Evolutionary conservation across 2,797 vertebrate species (phyloP).

Genomic region (Enteromius unitaeniatus): DNA sequence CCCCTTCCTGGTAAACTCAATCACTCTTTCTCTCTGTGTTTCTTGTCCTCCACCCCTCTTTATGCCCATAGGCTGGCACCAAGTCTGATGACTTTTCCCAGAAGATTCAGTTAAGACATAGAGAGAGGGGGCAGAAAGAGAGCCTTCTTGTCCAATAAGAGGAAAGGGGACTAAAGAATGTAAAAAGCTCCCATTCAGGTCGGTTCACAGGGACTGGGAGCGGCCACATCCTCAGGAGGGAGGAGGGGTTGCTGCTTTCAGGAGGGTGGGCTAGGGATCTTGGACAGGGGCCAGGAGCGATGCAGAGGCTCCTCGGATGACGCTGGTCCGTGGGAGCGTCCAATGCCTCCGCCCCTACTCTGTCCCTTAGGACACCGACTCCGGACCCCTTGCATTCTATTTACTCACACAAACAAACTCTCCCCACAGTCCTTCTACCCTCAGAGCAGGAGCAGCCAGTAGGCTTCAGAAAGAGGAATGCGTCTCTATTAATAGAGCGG

Average conservation of each 20-base stretch:
- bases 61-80: slow-evolving; percentile 45
- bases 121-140: slow-evolving; percentile 54
- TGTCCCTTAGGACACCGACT: slow-evolving; percentile 35
- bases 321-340: slow-evolving; percentile 53
- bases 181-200: slow-evolving; percentile 73
- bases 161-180: slow-evolving; percentile 75
- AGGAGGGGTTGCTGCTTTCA: slow-evolving; percentile 23
- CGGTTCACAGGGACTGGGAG: slow-evolving; percentile 79
- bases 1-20: slow-evolving; percentile 33
- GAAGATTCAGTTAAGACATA: slow-evolving; percentile 53
- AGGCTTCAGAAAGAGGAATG: slow-evolving; percentile 47
- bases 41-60: slow-evolving; percentile 37
- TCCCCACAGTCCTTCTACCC: slow-evolving; percentile 51
- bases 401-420: slow-evolving; percentile 51
- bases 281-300: slow-evolving; percentile 55
- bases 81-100: slow-evolving; percentile 69
- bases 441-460: slow-evolving; percentile 33
- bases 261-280: slow-evolving; percentile 41
- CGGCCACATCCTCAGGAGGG: slow-evolving; percentile 76
- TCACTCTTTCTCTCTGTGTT: slow-evolving; percentile 46
- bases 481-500: slow-evolving; percentile 55
- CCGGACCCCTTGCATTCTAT: slow-evolving; percentile 29
- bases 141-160: slow-evolving; percentile 78
- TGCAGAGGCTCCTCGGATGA: slow-evolving; percentile 55
- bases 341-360: slow-evolving; percentile 28